phyloP scores from a whole-genome alignment of 2,888 invertebrate species.

The Acleris cristana region DNA sequence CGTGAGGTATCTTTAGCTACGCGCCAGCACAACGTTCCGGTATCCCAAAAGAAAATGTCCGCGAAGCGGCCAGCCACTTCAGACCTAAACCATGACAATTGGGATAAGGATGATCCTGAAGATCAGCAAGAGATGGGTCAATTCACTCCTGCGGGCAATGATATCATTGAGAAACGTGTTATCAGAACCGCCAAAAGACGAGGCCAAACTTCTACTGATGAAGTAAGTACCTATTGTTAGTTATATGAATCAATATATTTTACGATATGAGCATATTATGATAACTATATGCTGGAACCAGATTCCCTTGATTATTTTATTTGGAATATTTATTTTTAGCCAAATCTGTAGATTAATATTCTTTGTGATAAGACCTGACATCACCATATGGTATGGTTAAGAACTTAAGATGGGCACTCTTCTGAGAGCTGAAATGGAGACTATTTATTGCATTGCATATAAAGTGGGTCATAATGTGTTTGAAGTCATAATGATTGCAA shows the following conservation, averaged over 20 bases:
- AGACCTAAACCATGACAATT: slow-evolving; percentile 92
- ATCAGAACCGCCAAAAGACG: slow-evolving; percentile 91
- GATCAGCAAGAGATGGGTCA: slow-evolving; percentile 88
- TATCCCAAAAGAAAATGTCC: slow-evolving; percentile 79
- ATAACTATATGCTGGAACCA: too few relatives aligned
- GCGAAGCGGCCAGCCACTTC: slow-evolving; percentile 89
- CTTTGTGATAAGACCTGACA: too few relatives aligned
- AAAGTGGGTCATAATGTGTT: too few relatives aligned
- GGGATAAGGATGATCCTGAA: slow-evolving; percentile 90
- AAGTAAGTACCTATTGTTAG: slow-evolving; percentile 47
- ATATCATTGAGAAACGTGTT: slow-evolving; percentile 89
- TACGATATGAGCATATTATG: not conserved
- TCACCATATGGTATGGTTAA: too few relatives aligned
- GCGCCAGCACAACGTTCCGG: not conserved
- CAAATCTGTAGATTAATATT: too few relatives aligned
- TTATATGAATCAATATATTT: not conserved
- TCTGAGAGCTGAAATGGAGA: too few relatives aligned
- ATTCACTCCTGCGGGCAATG: slow-evolving; percentile 86
- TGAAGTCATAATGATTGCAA: too few relatives aligned
- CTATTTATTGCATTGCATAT: too few relatives aligned
- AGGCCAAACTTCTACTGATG: slow-evolving; percentile 52
- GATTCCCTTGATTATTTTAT: too few relatives aligned
- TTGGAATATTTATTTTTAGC: too few relatives aligned
- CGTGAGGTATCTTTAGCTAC: slow-evolving; percentile 17
- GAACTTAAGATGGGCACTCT: too few relatives aligned